Evolutionary conservation across 2,113 vertebrate species (phyloP).

Genomic region (Mystacornis crossleyi): DNA sequence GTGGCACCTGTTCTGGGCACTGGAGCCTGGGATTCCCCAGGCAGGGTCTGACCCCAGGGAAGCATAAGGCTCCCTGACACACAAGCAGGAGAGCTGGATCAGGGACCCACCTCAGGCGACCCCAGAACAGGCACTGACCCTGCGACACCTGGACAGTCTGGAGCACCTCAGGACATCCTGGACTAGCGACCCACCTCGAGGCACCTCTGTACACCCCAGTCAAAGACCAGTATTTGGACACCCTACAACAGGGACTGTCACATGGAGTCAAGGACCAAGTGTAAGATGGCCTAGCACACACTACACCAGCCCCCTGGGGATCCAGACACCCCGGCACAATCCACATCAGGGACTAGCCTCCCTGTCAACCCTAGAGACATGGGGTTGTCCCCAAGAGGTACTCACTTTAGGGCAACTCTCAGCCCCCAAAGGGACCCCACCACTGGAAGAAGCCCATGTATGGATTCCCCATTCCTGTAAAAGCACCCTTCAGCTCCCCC

Average conservation of each 20-base stretch:
- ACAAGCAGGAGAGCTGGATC: neutral
- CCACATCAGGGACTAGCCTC: neutral
- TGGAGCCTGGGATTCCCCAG: neutral
- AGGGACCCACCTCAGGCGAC: neutral
- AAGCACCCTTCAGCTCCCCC: neutral
- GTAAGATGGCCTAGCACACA: neutral
- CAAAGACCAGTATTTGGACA: neutral
- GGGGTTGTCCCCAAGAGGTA: neutral
- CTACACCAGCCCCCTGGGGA: neutral
- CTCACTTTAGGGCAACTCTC: neutral
- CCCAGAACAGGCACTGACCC: neutral
- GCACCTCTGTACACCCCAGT: neutral
- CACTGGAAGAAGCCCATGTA: neutral
- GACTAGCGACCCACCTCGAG: too few relatives aligned
- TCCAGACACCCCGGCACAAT: rapidly evolving
- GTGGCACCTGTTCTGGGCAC: neutral
- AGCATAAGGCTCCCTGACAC: neutral
- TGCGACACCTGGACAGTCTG: neutral
- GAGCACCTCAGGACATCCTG: neutral
- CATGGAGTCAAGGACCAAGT: neutral
- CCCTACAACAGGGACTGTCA: neutral
- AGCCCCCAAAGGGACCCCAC: neutral
- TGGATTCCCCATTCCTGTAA: neutral
- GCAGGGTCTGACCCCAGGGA: neutral
- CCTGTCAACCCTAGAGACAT: neutral